Evolutionary conservation across 2,888 invertebrate genomes (phyloP), one percentile per base, ranked within the genome.

Genomic region (Archips crataeganus): DNA sequence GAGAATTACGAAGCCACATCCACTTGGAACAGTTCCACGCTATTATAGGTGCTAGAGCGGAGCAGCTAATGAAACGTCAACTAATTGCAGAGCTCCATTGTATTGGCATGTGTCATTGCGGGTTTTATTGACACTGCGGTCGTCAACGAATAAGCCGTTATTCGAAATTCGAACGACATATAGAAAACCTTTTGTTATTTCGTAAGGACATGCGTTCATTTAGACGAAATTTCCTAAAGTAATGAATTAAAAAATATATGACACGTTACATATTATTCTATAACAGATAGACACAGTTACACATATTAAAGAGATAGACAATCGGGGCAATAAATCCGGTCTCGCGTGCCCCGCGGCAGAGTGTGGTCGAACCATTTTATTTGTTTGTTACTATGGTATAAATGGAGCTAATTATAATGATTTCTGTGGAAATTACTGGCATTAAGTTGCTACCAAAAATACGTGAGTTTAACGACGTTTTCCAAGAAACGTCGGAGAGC

Each of bases 371-470:
- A 87, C 84, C 88, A 87, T 93, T 94, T 94, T 93, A 94, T 94
- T 93, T 94, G 94, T 94, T 94, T 94, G 93, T 93, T 93, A 91
- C 91, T 88, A 89, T 90, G 79, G 87, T 91, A 92, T 92, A 94
- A 94, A 94, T 90, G 90, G 88, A 87, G 85, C 90, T 94, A 91
- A 94, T 94, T 94, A 94, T 94, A 89, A 94, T 94, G 93, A 94
- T 94, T 94, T 93, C 90, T 86, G 85, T 89, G 86, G 83, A 91
- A 93, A 94, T 94, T 91, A 94, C 93, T 90, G 90, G 93, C 90
- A 94, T 94, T 94, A 94, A 90, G 89, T 87, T 91, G 94, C 94
- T 94, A 94, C 94, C 94, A 94, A 94, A 94, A 90, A 93, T 94
- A 94, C 92, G 91, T 92, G 91, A 92, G 90, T 92, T 93, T 93